These are phyloP conservation scores for Temnothorax unifasciatus DNA, from an alignment of 2,888 invertebrate species.

Conservation along the genomic window DNA sequence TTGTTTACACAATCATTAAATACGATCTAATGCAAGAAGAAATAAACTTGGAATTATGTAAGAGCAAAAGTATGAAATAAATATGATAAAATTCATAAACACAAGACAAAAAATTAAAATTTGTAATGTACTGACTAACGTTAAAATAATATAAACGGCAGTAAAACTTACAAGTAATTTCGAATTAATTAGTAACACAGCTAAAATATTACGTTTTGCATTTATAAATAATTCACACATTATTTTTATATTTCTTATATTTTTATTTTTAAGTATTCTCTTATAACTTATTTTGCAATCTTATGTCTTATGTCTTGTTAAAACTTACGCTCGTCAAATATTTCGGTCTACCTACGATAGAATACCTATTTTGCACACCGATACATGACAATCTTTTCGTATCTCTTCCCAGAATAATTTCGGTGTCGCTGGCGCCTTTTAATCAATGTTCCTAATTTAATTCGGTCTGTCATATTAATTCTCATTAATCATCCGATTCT, in stretches of 20 bases:
- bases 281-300: conserved; percentile 30
- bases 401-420: conserved; percentile 39
- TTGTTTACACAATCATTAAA: neutral
- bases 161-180: neutral
- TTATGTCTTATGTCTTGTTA: conserved; percentile 1
- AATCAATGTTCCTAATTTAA: conserved; percentile 65
- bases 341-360: neutral
- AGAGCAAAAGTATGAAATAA: neutral
- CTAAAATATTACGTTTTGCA: conserved; percentile 3
- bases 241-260: conserved; percentile 1
- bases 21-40: neutral
- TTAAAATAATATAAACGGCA: neutral
- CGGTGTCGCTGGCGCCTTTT: conserved; percentile 41
- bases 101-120: neutral
- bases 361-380: conserved; percentile 36
- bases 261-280: neutral
- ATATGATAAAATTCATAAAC: neutral
- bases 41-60: neutral
- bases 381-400: conserved; percentile 43
- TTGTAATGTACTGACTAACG: neutral
- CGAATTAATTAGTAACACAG: neutral
- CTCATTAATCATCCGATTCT: conserved; percentile 68
- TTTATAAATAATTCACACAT: conserved; percentile 12
- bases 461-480: conserved; percentile 65
- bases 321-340: conserved; percentile 35